Evolutionary conservation across 2,797 vertebrate genomes (phyloP).

Genomic region (Xyrichtys novacula): DNA sequence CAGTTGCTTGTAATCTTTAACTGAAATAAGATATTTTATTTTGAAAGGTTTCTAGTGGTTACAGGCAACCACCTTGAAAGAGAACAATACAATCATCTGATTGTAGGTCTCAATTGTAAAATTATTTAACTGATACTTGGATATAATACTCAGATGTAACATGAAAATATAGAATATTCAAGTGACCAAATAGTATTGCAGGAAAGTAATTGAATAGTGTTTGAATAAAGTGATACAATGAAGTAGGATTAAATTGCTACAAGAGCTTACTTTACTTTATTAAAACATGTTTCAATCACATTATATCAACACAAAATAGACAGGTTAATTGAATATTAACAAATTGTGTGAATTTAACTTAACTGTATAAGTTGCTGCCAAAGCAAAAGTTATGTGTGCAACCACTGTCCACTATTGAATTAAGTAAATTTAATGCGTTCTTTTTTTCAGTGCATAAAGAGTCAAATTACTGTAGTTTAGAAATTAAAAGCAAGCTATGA

Average conservation of each 20-base stretch:
- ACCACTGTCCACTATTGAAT: slow-evolving; percentile 1
- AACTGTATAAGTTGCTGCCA: not conserved
- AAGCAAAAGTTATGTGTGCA: not conserved
- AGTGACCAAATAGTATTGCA: not conserved
- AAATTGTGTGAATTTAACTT: not conserved
- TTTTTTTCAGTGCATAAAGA: slow-evolving; percentile 1
- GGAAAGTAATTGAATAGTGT: not conserved
- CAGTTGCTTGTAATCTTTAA: no score
- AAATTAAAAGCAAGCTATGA: no score
- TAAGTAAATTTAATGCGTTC: not conserved
- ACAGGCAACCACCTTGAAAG: no score
- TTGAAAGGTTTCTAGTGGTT: no score
- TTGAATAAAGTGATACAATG: not conserved
- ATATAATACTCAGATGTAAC: not conserved
- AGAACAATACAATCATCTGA: no score
- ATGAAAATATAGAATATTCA: not conserved
- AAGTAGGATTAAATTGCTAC: no score
- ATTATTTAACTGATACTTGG: not conserved
- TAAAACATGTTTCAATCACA: not conserved
- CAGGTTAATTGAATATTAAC: not conserved
- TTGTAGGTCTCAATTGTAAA: not conserved
- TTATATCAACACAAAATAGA: not conserved
- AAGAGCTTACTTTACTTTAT: not conserved
- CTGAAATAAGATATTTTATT: no score
- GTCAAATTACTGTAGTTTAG: no score